Percentiles rank a stretch among this genome's conserved stretches.
Evolutionary conservation across 2,113 vertebrate genomes (phyloP).

Genomic region (Plecturocebus donacophilus): DNA sequence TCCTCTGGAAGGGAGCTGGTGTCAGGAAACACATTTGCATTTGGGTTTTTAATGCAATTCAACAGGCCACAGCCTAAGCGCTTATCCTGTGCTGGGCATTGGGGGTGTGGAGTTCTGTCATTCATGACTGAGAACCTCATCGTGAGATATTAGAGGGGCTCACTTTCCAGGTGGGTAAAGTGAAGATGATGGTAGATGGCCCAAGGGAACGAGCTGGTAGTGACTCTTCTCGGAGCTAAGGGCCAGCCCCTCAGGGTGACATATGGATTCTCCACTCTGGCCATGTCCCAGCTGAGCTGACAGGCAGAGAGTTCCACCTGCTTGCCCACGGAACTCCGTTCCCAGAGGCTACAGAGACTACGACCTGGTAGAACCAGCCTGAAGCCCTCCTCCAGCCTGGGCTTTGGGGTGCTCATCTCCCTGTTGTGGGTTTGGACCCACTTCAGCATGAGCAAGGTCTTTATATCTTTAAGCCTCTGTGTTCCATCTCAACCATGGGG

Average conservation of each 20-base stretch:
- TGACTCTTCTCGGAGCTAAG: neutral
- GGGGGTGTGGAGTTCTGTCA: fast-evolving
- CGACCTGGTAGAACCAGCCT: fast-evolving
- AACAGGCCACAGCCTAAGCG: neutral
- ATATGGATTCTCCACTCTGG: fast-evolving
- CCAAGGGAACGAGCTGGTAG: neutral
- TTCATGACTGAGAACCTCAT: no score
- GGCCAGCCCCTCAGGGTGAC: neutral
- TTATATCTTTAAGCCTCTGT: neutral
- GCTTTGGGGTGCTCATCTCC: neutral
- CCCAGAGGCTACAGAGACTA: no score
- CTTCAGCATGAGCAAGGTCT: neutral
- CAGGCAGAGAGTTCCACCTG: neutral
- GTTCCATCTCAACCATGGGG: neutral
- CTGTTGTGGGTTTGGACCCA: no score
- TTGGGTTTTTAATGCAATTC: neutral
- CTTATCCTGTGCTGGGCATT: neutral
- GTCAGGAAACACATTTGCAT: neutral
- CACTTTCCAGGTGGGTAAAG: fast-evolving
- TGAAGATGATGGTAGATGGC: neutral
- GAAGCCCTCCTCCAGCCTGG: neutral
- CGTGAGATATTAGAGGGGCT: neutral
- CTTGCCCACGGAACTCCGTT: neutral
- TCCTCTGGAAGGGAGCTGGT: neutral
- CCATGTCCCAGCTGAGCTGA: fast-evolving